Conservation (phyloP, 2,113 vertebrate species). For the Trachemys scripta region DNA sequence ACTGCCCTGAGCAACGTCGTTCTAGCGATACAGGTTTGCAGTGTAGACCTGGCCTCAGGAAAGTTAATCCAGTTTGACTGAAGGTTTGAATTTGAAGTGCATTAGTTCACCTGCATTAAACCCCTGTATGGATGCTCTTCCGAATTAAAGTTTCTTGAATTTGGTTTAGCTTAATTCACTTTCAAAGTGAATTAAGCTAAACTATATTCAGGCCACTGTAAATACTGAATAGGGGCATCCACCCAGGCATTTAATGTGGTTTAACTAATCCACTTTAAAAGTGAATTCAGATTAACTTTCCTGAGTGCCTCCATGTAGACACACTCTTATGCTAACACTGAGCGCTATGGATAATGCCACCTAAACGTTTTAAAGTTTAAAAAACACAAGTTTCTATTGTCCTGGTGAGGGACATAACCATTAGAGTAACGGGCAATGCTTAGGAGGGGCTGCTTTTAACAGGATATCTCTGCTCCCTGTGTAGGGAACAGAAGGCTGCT, state of each 20-base stretch:
- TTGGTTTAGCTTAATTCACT: background rate
- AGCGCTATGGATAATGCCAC: background rate
- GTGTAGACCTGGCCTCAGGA: background rate
- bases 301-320: background rate
- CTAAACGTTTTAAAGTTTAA: background rate
- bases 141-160: background rate
- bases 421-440: background rate
- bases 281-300: background rate
- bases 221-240: background rate
- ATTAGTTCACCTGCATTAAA: background rate
- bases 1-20: background rate
- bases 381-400: background rate
- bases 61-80: background rate
- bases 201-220: background rate
- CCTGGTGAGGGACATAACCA: background rate
- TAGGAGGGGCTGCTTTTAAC: background rate
- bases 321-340: background rate
- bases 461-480: background rate
- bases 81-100: background rate
- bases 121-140: background rate
- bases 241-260: background rate
- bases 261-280: background rate
- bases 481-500: background rate
- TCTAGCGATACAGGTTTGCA: background rate
- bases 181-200: background rate